Conservation (phyloP, 2,797 vertebrate genomes). For the Spheniscus humboldti region DNA sequence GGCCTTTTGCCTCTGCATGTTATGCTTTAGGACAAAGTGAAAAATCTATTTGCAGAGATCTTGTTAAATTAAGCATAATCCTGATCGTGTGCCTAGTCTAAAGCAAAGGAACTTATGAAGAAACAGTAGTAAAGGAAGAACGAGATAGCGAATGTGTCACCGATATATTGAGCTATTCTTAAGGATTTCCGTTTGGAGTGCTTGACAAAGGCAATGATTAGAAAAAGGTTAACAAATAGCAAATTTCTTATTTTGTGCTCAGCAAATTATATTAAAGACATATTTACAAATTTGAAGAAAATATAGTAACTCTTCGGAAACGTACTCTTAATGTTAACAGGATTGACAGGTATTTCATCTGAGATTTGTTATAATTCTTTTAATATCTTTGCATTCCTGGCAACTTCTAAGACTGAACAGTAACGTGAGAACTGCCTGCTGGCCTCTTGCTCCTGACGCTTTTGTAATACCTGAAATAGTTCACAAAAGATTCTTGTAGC, state of each 20-base stretch:
- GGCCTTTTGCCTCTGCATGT: neutral
- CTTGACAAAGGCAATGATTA: neutral
- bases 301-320: neutral
- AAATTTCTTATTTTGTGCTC: neutral
- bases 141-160: fast-evolving
- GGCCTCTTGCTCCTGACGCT: neutral
- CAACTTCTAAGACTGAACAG: neutral
- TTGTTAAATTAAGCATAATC: neutral
- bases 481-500: neutral
- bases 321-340: neutral
- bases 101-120: neutral
- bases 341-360: neutral
- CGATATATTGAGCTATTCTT: neutral
- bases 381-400: neutral
- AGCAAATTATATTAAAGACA: neutral
- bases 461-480: neutral
- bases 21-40: neutral
- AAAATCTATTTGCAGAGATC: neutral
- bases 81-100: neutral
- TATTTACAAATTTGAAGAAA: neutral
- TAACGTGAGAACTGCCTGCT: neutral
- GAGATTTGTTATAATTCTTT: neutral
- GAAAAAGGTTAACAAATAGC: neutral
- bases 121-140: neutral
- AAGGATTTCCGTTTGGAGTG: neutral